Conservation (phyloP, 2,113 vertebrate genomes). For the Chauna torquata region DNA sequence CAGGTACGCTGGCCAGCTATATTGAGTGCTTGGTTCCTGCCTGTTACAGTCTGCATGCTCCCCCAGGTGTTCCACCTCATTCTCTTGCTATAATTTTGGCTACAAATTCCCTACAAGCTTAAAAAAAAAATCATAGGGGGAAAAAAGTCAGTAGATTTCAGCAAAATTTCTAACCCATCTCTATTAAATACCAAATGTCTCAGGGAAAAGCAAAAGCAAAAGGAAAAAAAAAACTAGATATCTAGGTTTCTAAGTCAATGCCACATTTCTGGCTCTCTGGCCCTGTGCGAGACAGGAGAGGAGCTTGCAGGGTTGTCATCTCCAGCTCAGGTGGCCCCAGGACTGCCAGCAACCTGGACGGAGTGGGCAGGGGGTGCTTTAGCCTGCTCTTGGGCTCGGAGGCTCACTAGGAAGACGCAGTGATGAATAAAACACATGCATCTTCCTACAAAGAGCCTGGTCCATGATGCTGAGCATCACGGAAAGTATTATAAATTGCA, state of each 20-base stretch:
- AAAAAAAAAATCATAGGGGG: neutral
- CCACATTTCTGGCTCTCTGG: neutral
- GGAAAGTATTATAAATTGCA: neutral
- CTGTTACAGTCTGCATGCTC: slow-evolving; percentile 33
- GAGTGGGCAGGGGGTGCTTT: neutral
- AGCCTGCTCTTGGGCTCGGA: accelerated
- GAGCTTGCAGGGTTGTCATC: neutral
- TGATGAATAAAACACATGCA: neutral
- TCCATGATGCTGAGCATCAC: neutral
- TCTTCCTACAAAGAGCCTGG: neutral
- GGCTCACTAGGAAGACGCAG: neutral
- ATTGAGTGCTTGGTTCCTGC: accelerated
- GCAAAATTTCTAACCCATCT: neutral
- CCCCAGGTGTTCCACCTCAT: slow-evolving; percentile 49
- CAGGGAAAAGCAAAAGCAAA: too few species aligned
- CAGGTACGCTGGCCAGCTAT: neutral
- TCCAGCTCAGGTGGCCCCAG: neutral
- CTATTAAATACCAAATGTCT: neutral
- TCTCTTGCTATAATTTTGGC: neutral
- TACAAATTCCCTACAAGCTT: neutral
- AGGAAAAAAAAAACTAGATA: neutral
- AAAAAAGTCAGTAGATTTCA: neutral
- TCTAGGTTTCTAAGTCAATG: neutral
- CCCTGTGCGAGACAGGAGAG: neutral
- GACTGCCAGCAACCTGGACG: neutral